A percentile compares a stretch with the other conserved stretches of the same genome.
Evolutionary conservation across 2,888 invertebrate species (phyloP).

Genomic region (Seira musarum): DNA sequence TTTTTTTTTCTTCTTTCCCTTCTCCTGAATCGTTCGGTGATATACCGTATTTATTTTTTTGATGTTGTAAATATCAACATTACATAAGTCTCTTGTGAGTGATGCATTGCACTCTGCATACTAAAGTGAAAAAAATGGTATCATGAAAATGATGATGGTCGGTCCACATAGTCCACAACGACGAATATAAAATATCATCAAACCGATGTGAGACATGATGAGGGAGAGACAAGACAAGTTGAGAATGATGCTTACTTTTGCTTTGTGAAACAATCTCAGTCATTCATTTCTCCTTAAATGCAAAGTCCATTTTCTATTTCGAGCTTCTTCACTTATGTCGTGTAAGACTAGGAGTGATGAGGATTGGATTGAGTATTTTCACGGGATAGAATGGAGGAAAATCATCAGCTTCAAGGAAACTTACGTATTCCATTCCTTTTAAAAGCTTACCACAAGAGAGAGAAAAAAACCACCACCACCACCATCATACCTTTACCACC

Average conservation of each 20-base stretch:
- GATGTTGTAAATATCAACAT: constrained; percentile 16
- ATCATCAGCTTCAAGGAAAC: background rate
- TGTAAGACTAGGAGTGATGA: too few relatives aligned
- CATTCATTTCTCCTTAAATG: constrained; percentile 18
- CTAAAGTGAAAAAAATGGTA: constrained; percentile 8
- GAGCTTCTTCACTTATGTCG: background rate
- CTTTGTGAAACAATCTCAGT: background rate
- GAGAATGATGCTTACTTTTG: background rate
- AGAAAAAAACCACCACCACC: too few relatives aligned
- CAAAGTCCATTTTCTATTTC: constrained; percentile 15
- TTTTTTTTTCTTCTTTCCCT: background rate
- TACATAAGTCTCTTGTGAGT: constrained; percentile 6
- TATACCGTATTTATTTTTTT: constrained; percentile 10
- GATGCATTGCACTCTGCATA: background rate
- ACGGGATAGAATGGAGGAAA: constrained; percentile 11
- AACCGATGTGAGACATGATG: constrained; percentile 21
- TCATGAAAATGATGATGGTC: constrained; percentile 13
- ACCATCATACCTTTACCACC: background rate
- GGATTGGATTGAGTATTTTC: too few relatives aligned
- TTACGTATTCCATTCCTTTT: constrained; percentile 13
- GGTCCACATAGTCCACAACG: background rate
- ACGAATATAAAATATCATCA: constrained; percentile 1
- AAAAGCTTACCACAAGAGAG: constrained; percentile 12
- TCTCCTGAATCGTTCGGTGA: background rate
- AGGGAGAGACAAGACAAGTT: constrained; percentile 9